These are phyloP conservation scores for Bucorvus abyssinicus DNA, from an alignment of 2,797 vertebrate genomes.

Conservation along the genomic window DNA sequence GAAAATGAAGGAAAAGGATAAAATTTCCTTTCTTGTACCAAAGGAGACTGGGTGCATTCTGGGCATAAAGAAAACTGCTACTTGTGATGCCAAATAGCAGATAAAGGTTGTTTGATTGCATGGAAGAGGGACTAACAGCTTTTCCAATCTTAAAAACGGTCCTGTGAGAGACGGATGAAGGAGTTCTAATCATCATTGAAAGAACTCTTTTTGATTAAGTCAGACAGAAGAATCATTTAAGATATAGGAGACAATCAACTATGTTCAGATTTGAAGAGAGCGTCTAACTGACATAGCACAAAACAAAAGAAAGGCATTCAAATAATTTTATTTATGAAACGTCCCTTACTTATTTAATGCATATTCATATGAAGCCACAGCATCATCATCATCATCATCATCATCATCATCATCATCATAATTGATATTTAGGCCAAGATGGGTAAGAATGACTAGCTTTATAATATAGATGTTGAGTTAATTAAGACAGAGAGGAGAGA, in stretches of 20 bases:
- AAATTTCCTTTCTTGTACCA: neutral
- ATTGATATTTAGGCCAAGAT: slow-evolving; percentile 21
- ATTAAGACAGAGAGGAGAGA: slow-evolving; percentile 29
- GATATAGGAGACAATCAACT: neutral
- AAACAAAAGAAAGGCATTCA: slow-evolving; percentile 3
- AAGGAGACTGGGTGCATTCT: neutral
- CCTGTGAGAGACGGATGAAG: slow-evolving; percentile 17
- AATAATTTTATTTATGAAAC: slow-evolving; percentile 19
- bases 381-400: neutral
- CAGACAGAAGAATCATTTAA: slow-evolving; percentile 13
- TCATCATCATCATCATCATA: neutral
- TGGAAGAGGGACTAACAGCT: neutral
- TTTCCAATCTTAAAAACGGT: neutral
- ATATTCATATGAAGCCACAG: neutral
- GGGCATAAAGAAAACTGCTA: neutral
- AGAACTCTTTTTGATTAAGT: slow-evolving; percentile 39
- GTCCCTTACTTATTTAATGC: neutral
- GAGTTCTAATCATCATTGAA: slow-evolving; percentile 24
- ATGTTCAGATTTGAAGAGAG: slow-evolving; percentile 14
- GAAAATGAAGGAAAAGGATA: neutral
- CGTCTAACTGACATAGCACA: neutral
- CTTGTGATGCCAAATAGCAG: neutral
- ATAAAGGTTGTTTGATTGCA: slow-evolving; percentile 29
- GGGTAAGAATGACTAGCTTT: slow-evolving; percentile 13
- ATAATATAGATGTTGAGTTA: slow-evolving; percentile 29